Evolutionary conservation across 2,888 invertebrate genomes (phyloP).

Genomic region (Tanypteryx hageni): DNA sequence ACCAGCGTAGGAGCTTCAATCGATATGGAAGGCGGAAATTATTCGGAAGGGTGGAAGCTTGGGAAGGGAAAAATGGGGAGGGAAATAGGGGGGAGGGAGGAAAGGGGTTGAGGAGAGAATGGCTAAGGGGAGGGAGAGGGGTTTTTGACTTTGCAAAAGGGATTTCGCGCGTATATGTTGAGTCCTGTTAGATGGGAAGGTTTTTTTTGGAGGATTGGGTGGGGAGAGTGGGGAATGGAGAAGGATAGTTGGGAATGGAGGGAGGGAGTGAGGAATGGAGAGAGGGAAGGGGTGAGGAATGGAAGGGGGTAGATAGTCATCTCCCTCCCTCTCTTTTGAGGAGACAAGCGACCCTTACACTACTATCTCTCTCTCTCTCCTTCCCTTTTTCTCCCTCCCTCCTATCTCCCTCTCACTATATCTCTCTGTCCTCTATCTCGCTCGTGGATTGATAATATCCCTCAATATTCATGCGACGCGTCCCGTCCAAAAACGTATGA

Average conservation of each 20-base stretch:
- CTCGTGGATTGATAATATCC: neutral
- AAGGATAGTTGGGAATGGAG: neutral
- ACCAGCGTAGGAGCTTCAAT: slow-evolving; percentile 42
- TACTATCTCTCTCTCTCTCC: neutral
- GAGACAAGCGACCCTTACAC: too few relatives aligned
- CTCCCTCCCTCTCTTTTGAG: too few relatives aligned
- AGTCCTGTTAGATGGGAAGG: neutral
- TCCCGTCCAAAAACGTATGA: neutral
- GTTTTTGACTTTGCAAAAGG: slow-evolving; percentile 36
- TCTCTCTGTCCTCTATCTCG: neutral
- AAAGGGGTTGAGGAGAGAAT: neutral
- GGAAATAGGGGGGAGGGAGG: neutral
- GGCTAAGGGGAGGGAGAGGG: neutral
- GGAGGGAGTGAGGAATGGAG: neutral
- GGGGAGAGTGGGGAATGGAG: neutral
- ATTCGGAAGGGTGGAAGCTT: slow-evolving; percentile 49
- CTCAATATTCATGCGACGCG: neutral
- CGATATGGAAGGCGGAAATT: slow-evolving; percentile 59
- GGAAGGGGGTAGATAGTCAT: neutral
- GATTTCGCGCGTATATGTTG: neutral
- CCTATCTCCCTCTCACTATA: too few relatives aligned
- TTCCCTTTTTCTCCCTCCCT: too few relatives aligned
- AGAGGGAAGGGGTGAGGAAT: neutral
- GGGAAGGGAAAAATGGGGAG: neutral
- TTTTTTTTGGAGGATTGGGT: neutral